Percentiles rank a stretch among this genome's conserved stretches.
phyloP scores from a whole-genome alignment of 2,113 vertebrate species.

The Daphoenositta chrysoptera region DNA sequence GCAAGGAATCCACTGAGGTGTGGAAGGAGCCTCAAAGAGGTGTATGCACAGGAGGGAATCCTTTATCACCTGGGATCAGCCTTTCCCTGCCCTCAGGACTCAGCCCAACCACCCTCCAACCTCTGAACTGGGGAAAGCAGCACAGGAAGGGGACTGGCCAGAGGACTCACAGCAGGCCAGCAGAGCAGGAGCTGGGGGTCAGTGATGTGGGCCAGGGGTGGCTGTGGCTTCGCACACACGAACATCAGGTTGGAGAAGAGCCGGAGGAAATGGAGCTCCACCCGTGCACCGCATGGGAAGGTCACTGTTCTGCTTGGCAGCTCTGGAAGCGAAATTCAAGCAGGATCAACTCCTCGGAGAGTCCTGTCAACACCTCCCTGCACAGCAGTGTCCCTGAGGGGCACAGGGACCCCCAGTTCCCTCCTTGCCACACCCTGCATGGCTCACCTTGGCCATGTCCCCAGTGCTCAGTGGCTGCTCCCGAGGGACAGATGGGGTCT shows the following conservation, averaged over 20 bases:
- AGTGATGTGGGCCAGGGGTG: neutral
- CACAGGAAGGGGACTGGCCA: neutral
- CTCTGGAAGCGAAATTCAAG: constrained; percentile 60
- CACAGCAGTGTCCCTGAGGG: neutral
- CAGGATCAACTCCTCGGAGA: neutral
- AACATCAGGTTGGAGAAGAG: constrained; percentile 84
- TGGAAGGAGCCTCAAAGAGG: neutral
- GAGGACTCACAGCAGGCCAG: constrained; percentile 70
- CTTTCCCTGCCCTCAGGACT: neutral
- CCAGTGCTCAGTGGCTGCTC: constrained; percentile 71
- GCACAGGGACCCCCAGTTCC: neutral
- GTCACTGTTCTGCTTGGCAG: constrained; percentile 47
- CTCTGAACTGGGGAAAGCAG: neutral
- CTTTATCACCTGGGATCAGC: neutral
- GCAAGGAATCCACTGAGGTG: neutral
- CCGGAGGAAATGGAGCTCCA: constrained; percentile 76
- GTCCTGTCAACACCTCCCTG: neutral
- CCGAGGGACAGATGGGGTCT: constrained; percentile 66
- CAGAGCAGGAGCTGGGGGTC: constrained; percentile 71
- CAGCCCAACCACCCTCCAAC: neutral
- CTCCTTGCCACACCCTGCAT: neutral
- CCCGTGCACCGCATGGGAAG: constrained; percentile 72
- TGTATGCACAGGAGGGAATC: neutral
- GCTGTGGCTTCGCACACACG: constrained; percentile 74
- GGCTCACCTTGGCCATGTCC: constrained; percentile 69